Conservation (phyloP, 2,888 invertebrate genomes). For the Caenorhabditis sp. region DNA sequence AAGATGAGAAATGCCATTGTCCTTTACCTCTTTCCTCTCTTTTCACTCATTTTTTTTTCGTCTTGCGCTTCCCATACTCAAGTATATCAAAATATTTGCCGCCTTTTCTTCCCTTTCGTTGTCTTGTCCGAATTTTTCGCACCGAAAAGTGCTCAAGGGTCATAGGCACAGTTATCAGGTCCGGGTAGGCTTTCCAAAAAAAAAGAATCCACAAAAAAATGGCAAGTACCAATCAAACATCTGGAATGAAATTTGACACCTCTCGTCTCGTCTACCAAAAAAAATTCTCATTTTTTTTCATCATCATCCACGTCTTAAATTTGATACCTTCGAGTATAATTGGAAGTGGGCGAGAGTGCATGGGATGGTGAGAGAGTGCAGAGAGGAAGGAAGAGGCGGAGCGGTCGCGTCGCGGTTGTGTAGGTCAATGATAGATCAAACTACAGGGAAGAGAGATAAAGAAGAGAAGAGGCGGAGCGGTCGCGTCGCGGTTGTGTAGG, state of each 20-base stretch:
- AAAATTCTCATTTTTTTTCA: neutral
- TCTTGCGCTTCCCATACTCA: neutral
- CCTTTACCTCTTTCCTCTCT: too few species aligned
- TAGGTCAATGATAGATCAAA: too few species aligned
- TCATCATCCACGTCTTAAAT: neutral
- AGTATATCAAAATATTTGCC: neutral
- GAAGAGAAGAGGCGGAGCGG: too few species aligned
- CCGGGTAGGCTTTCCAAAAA: neutral
- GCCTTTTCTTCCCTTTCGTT: neutral
- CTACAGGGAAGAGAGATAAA: too few species aligned
- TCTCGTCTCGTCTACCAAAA: neutral
- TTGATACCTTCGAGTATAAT: neutral
- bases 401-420: too few species aligned
- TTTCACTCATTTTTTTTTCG: neutral
- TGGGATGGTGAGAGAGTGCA: too few species aligned
- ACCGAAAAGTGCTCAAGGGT: neutral
- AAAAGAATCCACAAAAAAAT: neutral
- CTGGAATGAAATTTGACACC: neutral
- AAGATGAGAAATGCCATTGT: too few species aligned
- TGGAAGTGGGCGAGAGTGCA: neutral
- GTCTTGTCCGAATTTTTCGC: neutral
- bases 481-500: too few species aligned
- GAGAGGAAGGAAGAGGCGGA: neutral
- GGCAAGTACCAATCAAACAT: neutral
- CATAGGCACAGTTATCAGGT: neutral